Evolutionary conservation across 2,113 vertebrate genomes (phyloP).

Genomic region (Meleagris gallopavo): DNA sequence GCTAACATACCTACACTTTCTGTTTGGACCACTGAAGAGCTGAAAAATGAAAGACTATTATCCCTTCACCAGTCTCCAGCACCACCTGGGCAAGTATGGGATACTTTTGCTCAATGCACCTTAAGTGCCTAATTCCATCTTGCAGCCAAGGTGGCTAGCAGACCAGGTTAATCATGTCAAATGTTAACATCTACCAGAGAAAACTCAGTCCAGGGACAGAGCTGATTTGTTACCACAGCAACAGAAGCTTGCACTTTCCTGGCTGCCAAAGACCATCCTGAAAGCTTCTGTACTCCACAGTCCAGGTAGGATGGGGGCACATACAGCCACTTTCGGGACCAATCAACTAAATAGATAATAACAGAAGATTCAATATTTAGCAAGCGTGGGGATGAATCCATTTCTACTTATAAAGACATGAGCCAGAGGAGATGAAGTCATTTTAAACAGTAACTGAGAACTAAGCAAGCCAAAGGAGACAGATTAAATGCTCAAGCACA

Average conservation of each 20-base stretch:
- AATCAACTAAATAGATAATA: not conserved
- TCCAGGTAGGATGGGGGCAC: rapidly evolving
- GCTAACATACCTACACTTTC: not conserved
- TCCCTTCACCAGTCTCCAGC: not conserved
- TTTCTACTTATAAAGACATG: not conserved
- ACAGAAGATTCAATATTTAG: not conserved
- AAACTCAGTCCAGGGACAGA: not conserved
- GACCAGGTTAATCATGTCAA: not conserved
- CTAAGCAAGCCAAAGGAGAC: not conserved
- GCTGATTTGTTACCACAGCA: slow-evolving; percentile 22
- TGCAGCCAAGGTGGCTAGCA: not conserved
- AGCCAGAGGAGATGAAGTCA: not conserved
- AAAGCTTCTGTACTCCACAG: not conserved
- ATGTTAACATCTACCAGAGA: not conserved
- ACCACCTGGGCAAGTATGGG: not conserved
- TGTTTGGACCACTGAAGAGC: not conserved
- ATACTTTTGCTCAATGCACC: not conserved
- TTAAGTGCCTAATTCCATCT: not conserved
- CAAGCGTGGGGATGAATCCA: not conserved
- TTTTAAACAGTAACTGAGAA: not conserved
- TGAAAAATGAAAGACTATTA: not conserved
- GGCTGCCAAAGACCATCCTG: not conserved
- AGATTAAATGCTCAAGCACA: not conserved
- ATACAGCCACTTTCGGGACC: not conserved
- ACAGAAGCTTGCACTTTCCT: not conserved